Evolutionary conservation across 2,888 invertebrate genomes (phyloP).

Genomic region (Eueremaeus valkanovi): DNA sequence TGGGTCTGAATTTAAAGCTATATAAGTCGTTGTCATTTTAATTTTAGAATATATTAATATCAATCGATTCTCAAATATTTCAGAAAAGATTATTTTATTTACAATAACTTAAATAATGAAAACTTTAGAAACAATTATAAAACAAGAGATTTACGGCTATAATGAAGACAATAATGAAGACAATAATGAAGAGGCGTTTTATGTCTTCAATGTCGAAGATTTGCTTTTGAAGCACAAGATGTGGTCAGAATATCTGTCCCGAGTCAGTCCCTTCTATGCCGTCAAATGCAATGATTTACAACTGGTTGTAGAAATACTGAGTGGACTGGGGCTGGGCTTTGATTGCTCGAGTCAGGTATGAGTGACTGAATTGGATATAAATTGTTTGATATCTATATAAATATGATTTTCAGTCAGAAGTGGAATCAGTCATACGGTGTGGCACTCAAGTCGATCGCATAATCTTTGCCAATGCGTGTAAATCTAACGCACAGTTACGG

Average conservation of each 20-base stretch:
- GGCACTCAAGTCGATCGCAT: background rate
- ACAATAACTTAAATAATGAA: too few relatives aligned
- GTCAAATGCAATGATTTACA: slow-evolving; percentile 89
- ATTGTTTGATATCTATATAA: too few relatives aligned
- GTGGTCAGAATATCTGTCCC: slow-evolving; percentile 78
- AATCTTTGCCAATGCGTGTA: slow-evolving; percentile 25
- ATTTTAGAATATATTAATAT: too few relatives aligned
- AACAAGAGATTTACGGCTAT: too few relatives aligned
- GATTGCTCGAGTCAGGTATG: too few relatives aligned
- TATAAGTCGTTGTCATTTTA: too few relatives aligned
- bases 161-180: too few relatives aligned
- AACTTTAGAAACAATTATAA: too few relatives aligned
- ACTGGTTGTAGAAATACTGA: slow-evolving; percentile 74
- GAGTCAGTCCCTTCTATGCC: slow-evolving; percentile 87
- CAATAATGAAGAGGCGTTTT: slow-evolving; percentile 78
- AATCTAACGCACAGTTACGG: background rate
- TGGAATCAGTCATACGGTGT: background rate
- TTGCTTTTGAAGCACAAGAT: slow-evolving; percentile 72
- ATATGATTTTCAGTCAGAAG: slow-evolving; percentile 20
- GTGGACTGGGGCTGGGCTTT: slow-evolving; percentile 82
- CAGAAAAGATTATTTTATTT: too few relatives aligned
- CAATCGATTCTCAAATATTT: too few relatives aligned
- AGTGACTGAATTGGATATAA: too few relatives aligned
- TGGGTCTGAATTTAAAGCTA: too few relatives aligned
- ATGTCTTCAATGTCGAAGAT: slow-evolving; percentile 80